These are phyloP conservation scores for Gymnocephalus cernua DNA, from an alignment of 2,113 vertebrate genomes.

Conservation along the genomic window DNA sequence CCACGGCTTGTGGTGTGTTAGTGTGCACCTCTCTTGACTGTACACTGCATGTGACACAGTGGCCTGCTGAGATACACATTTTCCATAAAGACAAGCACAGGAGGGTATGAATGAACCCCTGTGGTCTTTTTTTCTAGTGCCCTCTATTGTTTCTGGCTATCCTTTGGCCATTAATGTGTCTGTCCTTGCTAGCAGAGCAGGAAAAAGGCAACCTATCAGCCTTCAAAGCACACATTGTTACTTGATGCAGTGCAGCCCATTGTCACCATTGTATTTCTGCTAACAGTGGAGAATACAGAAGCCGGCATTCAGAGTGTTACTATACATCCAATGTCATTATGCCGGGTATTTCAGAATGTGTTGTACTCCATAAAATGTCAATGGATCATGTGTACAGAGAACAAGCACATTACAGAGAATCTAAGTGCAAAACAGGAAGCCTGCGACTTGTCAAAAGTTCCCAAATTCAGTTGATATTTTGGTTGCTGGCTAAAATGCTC, in stretches of 20 bases:
- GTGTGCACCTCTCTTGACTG: conserved; percentile 21
- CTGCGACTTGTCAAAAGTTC: conserved; percentile 68
- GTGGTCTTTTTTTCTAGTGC: conserved; percentile 38
- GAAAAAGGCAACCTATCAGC: conserved; percentile 25
- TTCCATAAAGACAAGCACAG: conserved; percentile 51
- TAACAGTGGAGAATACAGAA: conserved; percentile 24
- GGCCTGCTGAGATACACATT: conserved; percentile 62
- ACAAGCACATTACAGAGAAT: conserved; percentile 50
- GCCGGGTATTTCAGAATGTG: conserved; percentile 49
- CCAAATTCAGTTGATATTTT: conserved; percentile 69
- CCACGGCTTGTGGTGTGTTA: conserved; percentile 20
- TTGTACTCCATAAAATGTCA: conserved; percentile 50
- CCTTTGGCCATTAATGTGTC: conserved; percentile 18
- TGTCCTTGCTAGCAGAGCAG: not conserved
- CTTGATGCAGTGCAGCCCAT: not conserved
- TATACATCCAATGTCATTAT: conserved; percentile 50
- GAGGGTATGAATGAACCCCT: conserved; percentile 52
- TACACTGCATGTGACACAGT: conserved; percentile 34
- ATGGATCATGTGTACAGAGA: conserved; percentile 42
- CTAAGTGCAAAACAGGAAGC: conserved; percentile 50
- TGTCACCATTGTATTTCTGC: conserved; percentile 33
- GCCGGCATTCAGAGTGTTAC: conserved; percentile 40
- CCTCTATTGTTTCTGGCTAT: conserved; percentile 30
- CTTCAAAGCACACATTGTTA: conserved; percentile 39
- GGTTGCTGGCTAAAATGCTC: conserved; percentile 62